These are phyloP conservation scores for Antechinus stuartii DNA, from an alignment of 2,113 vertebrate species.

Conservation along the genomic window DNA sequence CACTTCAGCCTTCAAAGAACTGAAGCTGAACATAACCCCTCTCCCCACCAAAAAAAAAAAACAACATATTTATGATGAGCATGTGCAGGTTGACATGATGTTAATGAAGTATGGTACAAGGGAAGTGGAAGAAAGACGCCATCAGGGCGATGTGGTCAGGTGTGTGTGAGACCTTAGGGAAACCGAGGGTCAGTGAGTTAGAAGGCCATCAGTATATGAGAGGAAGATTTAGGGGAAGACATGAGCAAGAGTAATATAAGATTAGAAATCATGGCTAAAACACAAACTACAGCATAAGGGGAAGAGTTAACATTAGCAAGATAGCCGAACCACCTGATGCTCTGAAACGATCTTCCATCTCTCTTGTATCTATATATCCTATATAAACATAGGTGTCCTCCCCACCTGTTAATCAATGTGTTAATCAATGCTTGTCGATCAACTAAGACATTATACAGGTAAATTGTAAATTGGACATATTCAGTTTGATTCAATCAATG, in stretches of 20 bases:
- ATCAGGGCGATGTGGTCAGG: not conserved
- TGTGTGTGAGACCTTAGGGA: no score
- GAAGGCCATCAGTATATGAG: not conserved
- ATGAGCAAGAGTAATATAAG: not conserved
- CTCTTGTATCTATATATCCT: not conserved
- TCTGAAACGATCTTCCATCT: not conserved
- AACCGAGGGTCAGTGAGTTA: not conserved
- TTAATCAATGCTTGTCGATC: no score
- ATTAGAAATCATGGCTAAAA: not conserved
- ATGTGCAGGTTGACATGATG: not conserved
- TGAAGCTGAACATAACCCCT: not conserved
- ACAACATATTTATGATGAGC: not conserved
- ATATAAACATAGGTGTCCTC: no score
- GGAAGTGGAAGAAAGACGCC: not conserved
- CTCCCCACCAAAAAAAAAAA: not conserved
- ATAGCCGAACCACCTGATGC: not conserved
- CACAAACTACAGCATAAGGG: not conserved
- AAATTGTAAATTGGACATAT: not conserved
- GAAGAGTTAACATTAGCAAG: not conserved
- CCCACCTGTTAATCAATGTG: no score
- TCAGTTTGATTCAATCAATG: not conserved
- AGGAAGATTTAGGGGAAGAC: not conserved
- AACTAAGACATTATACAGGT: no score
- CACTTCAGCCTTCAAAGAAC: not conserved
- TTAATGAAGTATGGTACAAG: not conserved